Conservation (phyloP, 2,113 vertebrate species). For the Prunella himalayana region DNA sequence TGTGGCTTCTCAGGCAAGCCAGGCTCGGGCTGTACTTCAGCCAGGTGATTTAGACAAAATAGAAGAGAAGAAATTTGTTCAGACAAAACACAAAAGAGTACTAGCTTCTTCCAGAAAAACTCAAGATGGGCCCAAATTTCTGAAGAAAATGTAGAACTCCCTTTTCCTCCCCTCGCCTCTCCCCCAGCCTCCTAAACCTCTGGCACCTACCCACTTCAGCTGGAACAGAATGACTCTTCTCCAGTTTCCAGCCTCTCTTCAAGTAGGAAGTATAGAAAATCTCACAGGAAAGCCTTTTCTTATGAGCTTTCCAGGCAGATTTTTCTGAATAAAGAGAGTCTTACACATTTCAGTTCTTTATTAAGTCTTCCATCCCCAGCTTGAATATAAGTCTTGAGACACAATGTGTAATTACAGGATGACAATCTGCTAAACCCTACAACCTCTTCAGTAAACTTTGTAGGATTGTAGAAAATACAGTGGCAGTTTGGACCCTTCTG, state of each 20-base stretch:
- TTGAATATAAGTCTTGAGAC: background rate
- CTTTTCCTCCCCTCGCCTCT: background rate
- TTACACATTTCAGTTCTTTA: background rate
- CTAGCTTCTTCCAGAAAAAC: background rate
- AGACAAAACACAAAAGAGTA: slow-evolving; percentile 20
- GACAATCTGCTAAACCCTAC: background rate
- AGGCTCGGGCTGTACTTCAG: background rate
- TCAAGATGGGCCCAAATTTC: background rate
- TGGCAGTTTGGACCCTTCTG: background rate
- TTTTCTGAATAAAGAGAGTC: slow-evolving; percentile 40
- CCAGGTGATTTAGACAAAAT: slow-evolving; percentile 27
- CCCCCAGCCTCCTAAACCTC: background rate
- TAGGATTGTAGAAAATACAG: background rate
- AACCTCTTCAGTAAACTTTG: background rate
- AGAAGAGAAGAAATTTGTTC: background rate
- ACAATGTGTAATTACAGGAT: background rate
- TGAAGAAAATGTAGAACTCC: background rate
- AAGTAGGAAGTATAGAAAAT: slow-evolving; percentile 55
- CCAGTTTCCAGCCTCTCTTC: slow-evolving; percentile 45
- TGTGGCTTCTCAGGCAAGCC: background rate
- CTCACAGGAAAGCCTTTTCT: slow-evolving; percentile 55
- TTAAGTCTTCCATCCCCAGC: background rate
- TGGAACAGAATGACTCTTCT: slow-evolving; percentile 41
- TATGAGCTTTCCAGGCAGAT: slow-evolving; percentile 56
- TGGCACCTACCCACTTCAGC: slow-evolving; percentile 13